phyloP scores from a whole-genome alignment of 2,113 vertebrate species.

The Macrotus californicus region DNA sequence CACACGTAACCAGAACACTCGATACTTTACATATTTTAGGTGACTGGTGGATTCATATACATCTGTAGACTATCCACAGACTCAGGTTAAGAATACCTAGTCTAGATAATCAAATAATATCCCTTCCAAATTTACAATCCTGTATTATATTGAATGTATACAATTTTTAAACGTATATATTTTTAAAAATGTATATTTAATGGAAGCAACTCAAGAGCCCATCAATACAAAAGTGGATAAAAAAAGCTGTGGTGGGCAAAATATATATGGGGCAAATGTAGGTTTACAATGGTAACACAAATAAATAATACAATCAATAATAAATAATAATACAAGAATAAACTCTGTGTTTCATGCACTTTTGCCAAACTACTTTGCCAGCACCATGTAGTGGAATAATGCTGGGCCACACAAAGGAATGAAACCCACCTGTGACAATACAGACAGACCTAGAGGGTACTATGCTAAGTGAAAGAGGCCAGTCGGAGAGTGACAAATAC shows the following conservation, averaged over 20 bases:
- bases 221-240: background rate
- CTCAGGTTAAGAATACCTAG: background rate
- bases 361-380: background rate
- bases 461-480: background rate
- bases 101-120: background rate
- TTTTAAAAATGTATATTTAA: background rate
- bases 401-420: background rate
- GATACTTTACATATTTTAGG: background rate
- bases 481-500: background rate
- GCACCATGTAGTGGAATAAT: background rate
- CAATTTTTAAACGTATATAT: background rate
- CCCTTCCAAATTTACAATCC: background rate
- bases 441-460: background rate
- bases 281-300: background rate
- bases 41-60: background rate
- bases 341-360: background rate
- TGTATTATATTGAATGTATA: background rate
- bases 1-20: background rate
- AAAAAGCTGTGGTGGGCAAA: background rate
- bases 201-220: background rate
- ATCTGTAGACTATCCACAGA: background rate
- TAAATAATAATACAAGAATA: background rate
- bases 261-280: background rate
- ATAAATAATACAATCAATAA: background rate
- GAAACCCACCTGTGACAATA: background rate